Base-by-base conservation (phyloP, 2,797 vertebrate species). In the Pyrrhura leucotis region DNA sequence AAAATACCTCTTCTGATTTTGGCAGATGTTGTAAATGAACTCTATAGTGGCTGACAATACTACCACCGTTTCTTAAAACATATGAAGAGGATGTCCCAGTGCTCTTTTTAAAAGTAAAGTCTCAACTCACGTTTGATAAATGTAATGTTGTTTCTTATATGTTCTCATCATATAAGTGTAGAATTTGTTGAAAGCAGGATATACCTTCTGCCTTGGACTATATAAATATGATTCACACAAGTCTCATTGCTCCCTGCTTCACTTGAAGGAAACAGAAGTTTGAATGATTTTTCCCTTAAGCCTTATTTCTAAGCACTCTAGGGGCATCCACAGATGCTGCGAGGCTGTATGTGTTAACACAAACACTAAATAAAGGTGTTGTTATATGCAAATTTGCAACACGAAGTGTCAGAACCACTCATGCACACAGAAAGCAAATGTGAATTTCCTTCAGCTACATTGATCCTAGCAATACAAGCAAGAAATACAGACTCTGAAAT, bases 311-410 rank as follows among this genome's bases (percentile, higher is more conserved):
- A 84, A 78, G 58, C 47, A 83, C 68, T 80, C 62, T 19, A 40
- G 20, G 22, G 61, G 62, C 12, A 84, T 91, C 53, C 42, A 54
- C 31, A 85, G 76, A 78, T 51, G 79, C 50, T 93, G n/a, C 0
- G 1, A 96, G 50, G 33, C 35, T 89, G 37, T 53, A 23, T 31
- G 39, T 40, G 82, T 83, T 90, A 79, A 88, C 76, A 85, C 80
- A 48, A 95, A 78, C 42, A 69, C 53, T 91, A 91, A 93, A 94
- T 95, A 93, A 93, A 93, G 58, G 66, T 75, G 62, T 37, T 81
- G 56, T 75, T 95, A 72, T 62, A 62, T 56, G 76, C 45, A 94
- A 45, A 67, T 68, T 82, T 77, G 53, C 79, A 88, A 83, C 76
- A 68, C 5, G 8, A 93, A 83, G 37, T 68, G 82, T 85, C 88